Base-by-base conservation (phyloP, 2,797 vertebrate species). In the Carapus acus region DNA sequence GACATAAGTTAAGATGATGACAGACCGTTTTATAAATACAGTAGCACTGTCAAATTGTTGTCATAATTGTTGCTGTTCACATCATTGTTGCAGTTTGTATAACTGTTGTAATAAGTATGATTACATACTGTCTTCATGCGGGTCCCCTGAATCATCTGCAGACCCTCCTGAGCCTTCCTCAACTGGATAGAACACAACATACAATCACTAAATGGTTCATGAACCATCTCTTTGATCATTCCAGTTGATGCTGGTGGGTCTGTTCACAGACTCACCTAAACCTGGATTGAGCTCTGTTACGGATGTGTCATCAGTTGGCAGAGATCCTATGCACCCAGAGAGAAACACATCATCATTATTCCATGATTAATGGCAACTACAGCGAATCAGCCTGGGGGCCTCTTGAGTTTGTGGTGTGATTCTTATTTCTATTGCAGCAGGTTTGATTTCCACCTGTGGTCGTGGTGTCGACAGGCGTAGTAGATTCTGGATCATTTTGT, bases 391-490 rank as follows among this genome's bases (percentile, higher is more conserved):
- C 3, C 2, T 33, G 6, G 9, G 6, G 9, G 12, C n/a, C n/a
- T n/a, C n/a, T n/a, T 33, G 31, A 15, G 34, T 36, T 36, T 15
- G 7, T 36, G 13, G 34, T 15, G 4, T 36, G n/a, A 15, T 2
- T 7, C 5, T 36, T 36, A 15, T 36, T 15, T 36, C 24, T 27
- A 5, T 27, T 36, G 14, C 14, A 15, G 4, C 34, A 36, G 17
- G 43, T 4, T 15, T 4, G 38, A 0, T 2, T 44, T 63, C 67
- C 31, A 79, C 73, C 77, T 63, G 37, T 0, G 6, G 0, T 0
- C 1, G 1, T 2, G 8, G 7, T 0, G 1, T 34, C 24, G 3
- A 0, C n/a, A 0, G 11, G 33, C 1, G 0, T 8, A 0, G 1
- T 3, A 7, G 4, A 0, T 1, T 19, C 49, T 13, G 38, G 14